Conservation (phyloP, 2,797 vertebrate species). For the Argya squamiceps region DNA sequence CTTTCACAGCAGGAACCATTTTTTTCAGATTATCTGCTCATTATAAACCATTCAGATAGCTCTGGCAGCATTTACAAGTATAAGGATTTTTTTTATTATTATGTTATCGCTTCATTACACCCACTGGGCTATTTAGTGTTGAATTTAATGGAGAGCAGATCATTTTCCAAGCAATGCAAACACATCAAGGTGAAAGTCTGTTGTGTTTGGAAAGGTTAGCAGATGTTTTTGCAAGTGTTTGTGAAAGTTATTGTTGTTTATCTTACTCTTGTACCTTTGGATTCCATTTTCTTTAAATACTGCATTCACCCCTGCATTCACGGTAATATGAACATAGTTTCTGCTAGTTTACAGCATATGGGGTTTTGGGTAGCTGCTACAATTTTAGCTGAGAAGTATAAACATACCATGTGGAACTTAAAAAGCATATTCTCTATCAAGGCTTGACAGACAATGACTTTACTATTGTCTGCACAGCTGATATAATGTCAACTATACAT, state of each 20-base stretch:
- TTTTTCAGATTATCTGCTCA: slow-evolving; percentile 43
- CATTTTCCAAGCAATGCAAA: slow-evolving; percentile 56
- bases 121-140: slow-evolving; percentile 56
- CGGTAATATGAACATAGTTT: background rate
- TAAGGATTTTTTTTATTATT: background rate
- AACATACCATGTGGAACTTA: background rate
- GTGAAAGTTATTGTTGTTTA: background rate
- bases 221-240: background rate
- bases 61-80: slow-evolving; percentile 44
- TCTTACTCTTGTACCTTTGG: background rate
- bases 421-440: background rate
- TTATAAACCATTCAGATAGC: slow-evolving; percentile 56
- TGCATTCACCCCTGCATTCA: background rate
- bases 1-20: slow-evolving; percentile 40
- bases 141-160: slow-evolving; percentile 58
- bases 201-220: slow-evolving; percentile 22
- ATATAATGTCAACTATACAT: background rate
- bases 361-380: background rate
- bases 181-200: slow-evolving; percentile 33
- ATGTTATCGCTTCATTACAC: slow-evolving; percentile 61
- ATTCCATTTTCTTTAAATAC: background rate
- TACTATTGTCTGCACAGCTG: background rate
- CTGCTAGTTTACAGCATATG: background rate
- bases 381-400: background rate
- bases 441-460: background rate